Evolutionary conservation across 2,113 vertebrate genomes (phyloP).

Genomic region (Plecturocebus donacophilus): DNA sequence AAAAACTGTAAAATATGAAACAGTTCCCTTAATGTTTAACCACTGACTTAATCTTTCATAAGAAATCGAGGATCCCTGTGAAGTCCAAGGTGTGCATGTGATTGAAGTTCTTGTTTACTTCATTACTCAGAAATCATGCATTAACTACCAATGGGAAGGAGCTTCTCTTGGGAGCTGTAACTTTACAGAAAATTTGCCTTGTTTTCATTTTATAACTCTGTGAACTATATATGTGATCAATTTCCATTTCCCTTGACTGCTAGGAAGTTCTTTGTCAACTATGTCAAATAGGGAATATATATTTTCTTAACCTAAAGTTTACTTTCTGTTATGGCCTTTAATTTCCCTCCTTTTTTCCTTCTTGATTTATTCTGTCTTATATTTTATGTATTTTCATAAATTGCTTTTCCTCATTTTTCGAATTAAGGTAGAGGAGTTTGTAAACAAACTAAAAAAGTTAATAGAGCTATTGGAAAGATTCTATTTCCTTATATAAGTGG

Average conservation of each 20-base stretch:
- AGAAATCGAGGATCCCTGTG: neutral
- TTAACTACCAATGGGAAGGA: neutral
- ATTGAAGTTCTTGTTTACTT: neutral
- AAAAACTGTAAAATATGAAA: neutral
- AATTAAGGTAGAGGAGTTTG: neutral
- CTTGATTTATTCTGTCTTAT: neutral
- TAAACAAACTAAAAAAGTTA: neutral
- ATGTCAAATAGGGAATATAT: neutral
- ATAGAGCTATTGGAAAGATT: neutral
- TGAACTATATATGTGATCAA: neutral
- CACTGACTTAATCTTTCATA: neutral
- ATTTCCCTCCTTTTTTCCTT: neutral
- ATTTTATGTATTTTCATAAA: neutral
- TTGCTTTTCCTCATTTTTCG: neutral
- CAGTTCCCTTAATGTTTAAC: neutral
- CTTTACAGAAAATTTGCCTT: neutral
- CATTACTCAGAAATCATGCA: rapidly evolving
- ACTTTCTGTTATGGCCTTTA: neutral
- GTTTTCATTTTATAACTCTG: neutral
- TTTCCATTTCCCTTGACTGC: neutral
- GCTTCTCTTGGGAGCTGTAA: neutral
- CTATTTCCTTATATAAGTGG: neutral
- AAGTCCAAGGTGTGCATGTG: neutral
- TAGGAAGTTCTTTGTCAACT: neutral
- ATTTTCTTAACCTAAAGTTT: neutral